Evolutionary conservation across 1,140 invertebrate species (phyloP), one percentile per base, ranked within the genome.

Genomic region (Chironomus striatipennis): DNA sequence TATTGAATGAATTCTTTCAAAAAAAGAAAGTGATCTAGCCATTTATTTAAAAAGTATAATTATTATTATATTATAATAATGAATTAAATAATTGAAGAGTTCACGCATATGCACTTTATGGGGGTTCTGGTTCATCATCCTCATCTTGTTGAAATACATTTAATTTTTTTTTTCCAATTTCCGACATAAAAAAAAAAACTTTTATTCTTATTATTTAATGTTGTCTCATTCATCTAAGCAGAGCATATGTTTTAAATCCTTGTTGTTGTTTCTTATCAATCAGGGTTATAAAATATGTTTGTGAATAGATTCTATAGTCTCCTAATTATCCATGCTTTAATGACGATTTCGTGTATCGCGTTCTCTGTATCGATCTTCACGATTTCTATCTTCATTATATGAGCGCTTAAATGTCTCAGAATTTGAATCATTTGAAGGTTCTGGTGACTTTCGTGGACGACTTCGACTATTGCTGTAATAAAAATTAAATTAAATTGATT

Each of bases 321-420:
- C 2, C 17, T 70, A 70, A 70, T 70, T 18, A 20, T 67, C 1
- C 9, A 67, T 67, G 5, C 10, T 18, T 57, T 70, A 70, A 20
- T 70, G 65, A 21, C 65, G 65, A 8, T 18, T 70, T 20, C 20
- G 8, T 17, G 9, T 21, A 18, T 70, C 65, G 17, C 65, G 65
- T 20, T 90, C 90, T 75, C 90, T 83, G 43, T 87, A 86, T 75
- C 86, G 81, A 64, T 86, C 86, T 75, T 91, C 90, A 78, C 90
- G 87, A 84, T 93, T 92, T 76, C 91, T 85, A 82, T 92, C 91
- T 77, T 93, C 91, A 85, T n/a, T n/a, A n/a, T 93, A 93, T 85
- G 93, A 93, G 76, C 90, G 83, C 83, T 85, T 81, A 77, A 82
- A 80, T 81, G 79, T 79, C 83, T 87, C 80, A 79, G 84, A 81